These are phyloP conservation scores for Neodon shergylaensis DNA, from an alignment of 2,113 vertebrate genomes.

Conservation along the genomic window DNA sequence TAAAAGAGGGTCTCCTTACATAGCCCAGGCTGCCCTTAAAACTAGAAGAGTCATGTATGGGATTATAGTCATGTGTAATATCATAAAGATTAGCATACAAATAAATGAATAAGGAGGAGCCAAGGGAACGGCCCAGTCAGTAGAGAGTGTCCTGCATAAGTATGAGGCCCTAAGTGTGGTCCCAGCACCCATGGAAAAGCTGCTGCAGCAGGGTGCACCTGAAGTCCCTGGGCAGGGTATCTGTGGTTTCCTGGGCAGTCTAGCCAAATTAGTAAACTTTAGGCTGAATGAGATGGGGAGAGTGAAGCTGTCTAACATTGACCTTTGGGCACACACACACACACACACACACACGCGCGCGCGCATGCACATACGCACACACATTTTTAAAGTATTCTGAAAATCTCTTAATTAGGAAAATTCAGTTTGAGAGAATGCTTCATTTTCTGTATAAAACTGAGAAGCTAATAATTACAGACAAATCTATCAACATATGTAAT, in stretches of 20 bases:
- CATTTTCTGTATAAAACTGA: not conserved
- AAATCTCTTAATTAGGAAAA: constrained; percentile 13
- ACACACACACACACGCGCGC: too few relatives aligned
- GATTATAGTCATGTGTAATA: not conserved
- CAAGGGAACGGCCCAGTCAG: not conserved
- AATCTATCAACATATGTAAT: not conserved
- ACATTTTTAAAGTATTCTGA: not conserved
- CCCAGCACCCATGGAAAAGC: not conserved
- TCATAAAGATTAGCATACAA: not conserved
- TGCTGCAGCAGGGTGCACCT: not conserved
- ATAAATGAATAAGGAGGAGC: not conserved
- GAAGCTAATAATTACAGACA: not conserved
- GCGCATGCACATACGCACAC: too few relatives aligned
- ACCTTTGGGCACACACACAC: not conserved
- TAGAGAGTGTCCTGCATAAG: not conserved
- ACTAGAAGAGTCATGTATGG: not conserved
- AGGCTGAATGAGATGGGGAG: too few relatives aligned
- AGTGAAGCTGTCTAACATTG: not conserved
- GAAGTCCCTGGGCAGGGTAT: not conserved
- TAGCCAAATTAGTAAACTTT: not conserved
- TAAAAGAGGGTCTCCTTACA: not conserved
- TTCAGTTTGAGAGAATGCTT: not conserved
- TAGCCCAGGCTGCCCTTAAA: not conserved
- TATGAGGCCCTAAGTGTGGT: not conserved
- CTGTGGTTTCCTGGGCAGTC: not conserved